phyloP scores from a whole-genome alignment of 53 echinoderm and acorn worm species.

The Paelopatides confundens region DNA sequence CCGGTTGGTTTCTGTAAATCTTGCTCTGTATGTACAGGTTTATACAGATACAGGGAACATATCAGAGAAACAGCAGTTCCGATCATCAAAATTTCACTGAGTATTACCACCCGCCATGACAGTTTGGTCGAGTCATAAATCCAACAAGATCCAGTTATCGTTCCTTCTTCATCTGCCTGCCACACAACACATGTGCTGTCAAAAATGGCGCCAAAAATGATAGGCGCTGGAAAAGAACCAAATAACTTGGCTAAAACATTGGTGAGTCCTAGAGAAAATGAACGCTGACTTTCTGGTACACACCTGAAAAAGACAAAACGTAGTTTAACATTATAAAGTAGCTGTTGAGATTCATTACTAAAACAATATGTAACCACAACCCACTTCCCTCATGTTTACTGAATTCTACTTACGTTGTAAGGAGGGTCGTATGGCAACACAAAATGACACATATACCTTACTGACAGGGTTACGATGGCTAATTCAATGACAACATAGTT shows the following conservation, averaged over 20 bases:
- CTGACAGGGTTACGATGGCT: no score
- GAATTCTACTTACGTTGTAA: no score
- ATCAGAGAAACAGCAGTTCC: background rate
- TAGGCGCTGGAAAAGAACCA: constrained; percentile 40
- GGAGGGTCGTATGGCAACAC: no score
- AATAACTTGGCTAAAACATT: constrained; percentile 2
- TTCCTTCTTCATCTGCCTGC: constrained; percentile 11
- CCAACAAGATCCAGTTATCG: constrained; percentile 12
- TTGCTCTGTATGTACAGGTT: background rate
- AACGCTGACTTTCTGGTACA: constrained; percentile 47
- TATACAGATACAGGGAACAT: constrained; percentile 1
- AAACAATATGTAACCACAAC: no score
- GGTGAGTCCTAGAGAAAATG: constrained; percentile 25
- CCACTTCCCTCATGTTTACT: no score
- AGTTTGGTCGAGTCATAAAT: background rate
- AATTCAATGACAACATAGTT: no score
- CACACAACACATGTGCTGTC: constrained; percentile 29
- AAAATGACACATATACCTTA: no score
- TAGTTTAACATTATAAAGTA: background rate
- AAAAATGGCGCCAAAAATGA: constrained; percentile 36
- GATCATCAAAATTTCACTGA: background rate
- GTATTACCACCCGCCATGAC: background rate
- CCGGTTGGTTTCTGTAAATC: background rate
- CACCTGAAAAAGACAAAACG: background rate
- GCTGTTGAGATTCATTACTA: no score